Evolutionary conservation across 2,113 vertebrate species (phyloP).

Genomic region (Nyctibius bracteatus): DNA sequence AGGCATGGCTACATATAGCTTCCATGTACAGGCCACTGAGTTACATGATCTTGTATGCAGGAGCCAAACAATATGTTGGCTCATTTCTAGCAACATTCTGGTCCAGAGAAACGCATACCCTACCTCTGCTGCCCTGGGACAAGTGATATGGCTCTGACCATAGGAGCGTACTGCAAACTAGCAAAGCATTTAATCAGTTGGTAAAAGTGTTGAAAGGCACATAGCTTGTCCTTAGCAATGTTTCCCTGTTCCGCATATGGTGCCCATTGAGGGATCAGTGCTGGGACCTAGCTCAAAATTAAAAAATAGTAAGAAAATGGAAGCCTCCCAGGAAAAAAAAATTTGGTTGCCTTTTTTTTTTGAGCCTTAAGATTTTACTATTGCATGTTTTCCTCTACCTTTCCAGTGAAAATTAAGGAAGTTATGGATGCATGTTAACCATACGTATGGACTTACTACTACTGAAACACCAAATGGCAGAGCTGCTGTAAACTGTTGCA

Average conservation of each 20-base stretch:
- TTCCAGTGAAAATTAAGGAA: constrained; percentile 52
- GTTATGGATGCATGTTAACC: constrained; percentile 31
- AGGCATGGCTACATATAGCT: neutral
- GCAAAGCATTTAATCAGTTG: constrained; percentile 25
- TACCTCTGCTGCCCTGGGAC: neutral
- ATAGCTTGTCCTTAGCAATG: constrained; percentile 56
- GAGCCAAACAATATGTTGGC: neutral
- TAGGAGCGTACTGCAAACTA: neutral
- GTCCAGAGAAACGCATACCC: neutral
- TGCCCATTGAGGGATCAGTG: constrained; percentile 34
- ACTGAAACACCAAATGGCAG: constrained; percentile 41
- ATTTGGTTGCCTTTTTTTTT: neutral
- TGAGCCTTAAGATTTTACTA: neutral
- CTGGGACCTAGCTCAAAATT: constrained; percentile 29
- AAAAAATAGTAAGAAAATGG: constrained; percentile 46
- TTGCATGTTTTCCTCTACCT: neutral
- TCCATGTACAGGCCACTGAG: neutral
- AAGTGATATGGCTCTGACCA: neutral
- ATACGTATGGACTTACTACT: neutral
- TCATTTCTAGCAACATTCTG: neutral
- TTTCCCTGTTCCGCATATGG: constrained; percentile 5
- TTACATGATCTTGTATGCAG: neutral
- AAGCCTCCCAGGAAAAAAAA: constrained; percentile 19
- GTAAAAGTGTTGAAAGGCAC: constrained; percentile 72
- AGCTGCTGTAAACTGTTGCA: constrained; percentile 40